phyloP scores from a whole-genome alignment of 2,888 invertebrate species.

The Microplitis deprimator region DNA sequence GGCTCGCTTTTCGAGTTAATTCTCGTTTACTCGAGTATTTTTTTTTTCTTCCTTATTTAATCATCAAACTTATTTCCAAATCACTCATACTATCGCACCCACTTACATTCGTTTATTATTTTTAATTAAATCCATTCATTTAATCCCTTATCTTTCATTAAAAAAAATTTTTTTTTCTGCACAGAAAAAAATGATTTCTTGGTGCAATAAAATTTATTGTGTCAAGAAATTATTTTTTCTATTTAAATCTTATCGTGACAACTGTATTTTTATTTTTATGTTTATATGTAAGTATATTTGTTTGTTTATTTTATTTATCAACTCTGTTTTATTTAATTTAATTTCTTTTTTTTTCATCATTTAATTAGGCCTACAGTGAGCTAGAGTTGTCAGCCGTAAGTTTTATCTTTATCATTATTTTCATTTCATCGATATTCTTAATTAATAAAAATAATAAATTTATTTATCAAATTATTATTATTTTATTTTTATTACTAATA shows the following conservation, averaged over 20 bases:
- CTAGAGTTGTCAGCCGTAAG: constrained; percentile 61
- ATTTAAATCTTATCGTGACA: too few relatives aligned
- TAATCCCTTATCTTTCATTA: constrained; percentile 15
- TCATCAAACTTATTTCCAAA: constrained; percentile 40
- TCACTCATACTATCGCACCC: constrained; percentile 46
- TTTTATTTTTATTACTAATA: constrained; percentile 31
- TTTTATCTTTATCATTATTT: neutral
- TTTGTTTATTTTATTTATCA: constrained; percentile 44
- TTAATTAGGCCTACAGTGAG: constrained; percentile 70
- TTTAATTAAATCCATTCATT: neutral
- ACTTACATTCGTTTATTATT: constrained; percentile 43
- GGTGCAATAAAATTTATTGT: too few relatives aligned
- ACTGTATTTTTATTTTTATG: too few relatives aligned
- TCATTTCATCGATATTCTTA: constrained; percentile 10
- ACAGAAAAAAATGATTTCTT: too few relatives aligned
- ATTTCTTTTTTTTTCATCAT: constrained; percentile 44
- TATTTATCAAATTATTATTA: constrained; percentile 20
- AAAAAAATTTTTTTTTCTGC: neutral
- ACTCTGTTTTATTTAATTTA: too few relatives aligned
- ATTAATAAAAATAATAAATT: constrained; percentile 25
- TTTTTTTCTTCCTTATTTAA: constrained; percentile 40
- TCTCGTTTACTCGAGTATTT: constrained; percentile 46
- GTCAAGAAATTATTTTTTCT: too few relatives aligned
- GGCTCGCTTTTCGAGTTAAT: constrained; percentile 55
- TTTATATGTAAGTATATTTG: constrained; percentile 40